Percentiles rank a stretch among this genome's conserved stretches.
These are phyloP conservation scores for Takifugu flavidus DNA, from an alignment of 2,113 vertebrate genomes.

Conservation along the genomic window DNA sequence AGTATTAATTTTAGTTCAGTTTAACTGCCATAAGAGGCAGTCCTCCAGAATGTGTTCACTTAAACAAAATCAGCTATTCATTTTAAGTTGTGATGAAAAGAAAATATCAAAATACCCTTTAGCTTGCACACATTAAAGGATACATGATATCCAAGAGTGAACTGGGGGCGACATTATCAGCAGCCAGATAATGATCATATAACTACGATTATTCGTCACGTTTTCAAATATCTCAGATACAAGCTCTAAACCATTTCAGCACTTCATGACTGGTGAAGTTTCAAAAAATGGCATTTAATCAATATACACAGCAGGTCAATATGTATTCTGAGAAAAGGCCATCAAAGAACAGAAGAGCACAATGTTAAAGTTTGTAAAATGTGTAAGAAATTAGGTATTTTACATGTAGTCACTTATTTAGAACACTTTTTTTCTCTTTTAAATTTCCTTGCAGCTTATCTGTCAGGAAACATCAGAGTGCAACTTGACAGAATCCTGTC, in stretches of 20 bases:
- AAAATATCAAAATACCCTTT: neutral
- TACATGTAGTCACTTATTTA: neutral
- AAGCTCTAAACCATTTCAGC: too few relatives aligned
- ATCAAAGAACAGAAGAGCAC: too few relatives aligned
- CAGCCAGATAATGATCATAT: constrained; percentile 4
- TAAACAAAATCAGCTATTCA: neutral
- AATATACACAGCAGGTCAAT: too few relatives aligned
- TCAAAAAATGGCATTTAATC: too few relatives aligned
- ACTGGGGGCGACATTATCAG: neutral
- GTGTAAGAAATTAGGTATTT: too few relatives aligned
- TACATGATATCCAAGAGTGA: neutral
- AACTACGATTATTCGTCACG: neutral
- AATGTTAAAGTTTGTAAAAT: too few relatives aligned
- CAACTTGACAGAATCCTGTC: constrained; percentile 55
- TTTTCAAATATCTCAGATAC: too few relatives aligned
- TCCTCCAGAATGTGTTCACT: neutral
- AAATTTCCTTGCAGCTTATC: constrained; percentile 54
- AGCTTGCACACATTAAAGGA: neutral
- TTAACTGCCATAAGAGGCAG: too few relatives aligned
- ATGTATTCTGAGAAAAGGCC: too few relatives aligned
- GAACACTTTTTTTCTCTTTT: neutral
- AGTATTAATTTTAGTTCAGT: neutral
- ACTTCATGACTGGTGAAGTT: too few relatives aligned
- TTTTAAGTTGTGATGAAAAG: neutral
- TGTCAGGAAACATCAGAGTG: constrained; percentile 58